Conservation (phyloP, 2,888 invertebrate genomes). For the Cyclophora albipunctata region DNA sequence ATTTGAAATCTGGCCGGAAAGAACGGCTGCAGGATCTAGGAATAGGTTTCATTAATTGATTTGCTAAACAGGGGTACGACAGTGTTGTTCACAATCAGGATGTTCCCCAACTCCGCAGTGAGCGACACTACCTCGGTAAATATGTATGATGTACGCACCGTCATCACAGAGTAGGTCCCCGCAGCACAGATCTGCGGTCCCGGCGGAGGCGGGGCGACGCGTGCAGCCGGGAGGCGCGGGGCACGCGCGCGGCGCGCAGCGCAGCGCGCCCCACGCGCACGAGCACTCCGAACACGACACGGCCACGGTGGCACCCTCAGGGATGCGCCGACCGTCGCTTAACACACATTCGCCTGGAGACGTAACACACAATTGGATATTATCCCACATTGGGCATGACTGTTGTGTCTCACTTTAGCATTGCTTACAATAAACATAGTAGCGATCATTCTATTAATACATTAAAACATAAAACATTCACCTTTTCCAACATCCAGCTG, state of each 20-base stretch:
- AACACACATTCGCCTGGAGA: constrained; percentile 45
- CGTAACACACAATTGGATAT: not conserved
- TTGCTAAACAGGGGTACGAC: no score
- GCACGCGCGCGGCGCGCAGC: constrained; percentile 45
- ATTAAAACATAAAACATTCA: constrained; percentile 8
- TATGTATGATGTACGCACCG: constrained; percentile 23
- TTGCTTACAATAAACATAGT: not conserved
- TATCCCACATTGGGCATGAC: not conserved
- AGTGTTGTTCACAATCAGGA: no score
- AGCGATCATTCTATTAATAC: no score
- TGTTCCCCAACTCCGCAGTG: no score
- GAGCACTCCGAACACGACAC: constrained; percentile 49
- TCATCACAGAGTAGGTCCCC: constrained; percentile 48
- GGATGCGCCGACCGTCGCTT: constrained; percentile 43
- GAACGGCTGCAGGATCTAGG: no score
- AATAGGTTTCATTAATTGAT: no score
- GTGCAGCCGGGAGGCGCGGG: constrained; percentile 32
- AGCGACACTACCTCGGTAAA: no score
- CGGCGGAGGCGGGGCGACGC: constrained; percentile 23
- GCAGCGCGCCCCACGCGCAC: constrained; percentile 49
- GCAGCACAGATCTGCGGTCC: constrained; percentile 43
- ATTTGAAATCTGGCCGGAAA: no score
- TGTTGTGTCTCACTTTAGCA: not conserved
- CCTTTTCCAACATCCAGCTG: constrained; percentile 50
- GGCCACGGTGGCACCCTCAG: constrained; percentile 40